Base-by-base conservation (phyloP, 2,797 vertebrate species). In the Trematomus bernacchii region DNA sequence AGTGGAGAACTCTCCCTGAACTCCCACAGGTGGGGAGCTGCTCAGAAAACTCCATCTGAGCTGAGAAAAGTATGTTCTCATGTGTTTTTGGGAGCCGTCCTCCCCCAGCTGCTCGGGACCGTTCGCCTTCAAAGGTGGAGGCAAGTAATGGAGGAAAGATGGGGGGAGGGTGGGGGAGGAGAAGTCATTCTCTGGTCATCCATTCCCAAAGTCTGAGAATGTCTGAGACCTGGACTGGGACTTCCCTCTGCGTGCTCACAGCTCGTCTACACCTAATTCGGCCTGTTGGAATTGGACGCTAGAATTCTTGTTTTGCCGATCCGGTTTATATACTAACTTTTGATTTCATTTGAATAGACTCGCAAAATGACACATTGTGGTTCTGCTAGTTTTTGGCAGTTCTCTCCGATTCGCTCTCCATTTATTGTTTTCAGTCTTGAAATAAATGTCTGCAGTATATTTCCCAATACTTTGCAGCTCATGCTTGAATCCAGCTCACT, bases 11-110 rank as follows among this genome's bases (percentile, higher is more conserved):
- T 62, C 15, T 30, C 43, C 30, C 53, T 73, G 73, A 87, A 65
- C 85, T 67, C 70, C 76, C 68, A 27, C 82, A 77, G 82, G 66
- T 76, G 77, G 52, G 1, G 48, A 51, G 62, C 78, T 10, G 61
- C 67, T 71, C 81, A 66, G 60, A 85, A 86, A 88, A 85, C 77
- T 81, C 0, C 59, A 63, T 64, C 14, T 84, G 82, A 86, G 79
- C 58, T 0, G 79, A 63, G 75, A 21, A 57, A 77, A 87, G 76
- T 65, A 73, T 7, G 57, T 80, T 67, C 70, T 60, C 60, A 48
- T 77, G 83, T 86, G 66, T 81, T 69, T 63, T 75, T 37, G 1
- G 1, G 66, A 73, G 71, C n/a, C 61, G 46, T 79, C 66, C 69
- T 61, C 72, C 53, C 67, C 61, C 63, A 4, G 66, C 66, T 57